Evolutionary conservation across 2,113 vertebrate species (phyloP).

Genomic region (Phyllopteryx taeniolatus): DNA sequence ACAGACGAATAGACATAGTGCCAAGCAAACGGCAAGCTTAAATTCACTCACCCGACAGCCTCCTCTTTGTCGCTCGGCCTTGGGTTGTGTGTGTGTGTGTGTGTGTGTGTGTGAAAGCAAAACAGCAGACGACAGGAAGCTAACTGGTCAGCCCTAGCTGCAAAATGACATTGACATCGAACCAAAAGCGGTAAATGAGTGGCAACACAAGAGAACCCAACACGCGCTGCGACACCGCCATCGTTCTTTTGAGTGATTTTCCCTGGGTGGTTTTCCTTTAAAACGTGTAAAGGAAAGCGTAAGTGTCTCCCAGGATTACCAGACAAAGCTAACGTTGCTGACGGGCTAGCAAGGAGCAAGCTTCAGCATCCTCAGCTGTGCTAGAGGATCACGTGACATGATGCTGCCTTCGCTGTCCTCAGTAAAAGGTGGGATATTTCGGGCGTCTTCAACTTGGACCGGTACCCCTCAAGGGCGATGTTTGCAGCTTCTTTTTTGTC

Average conservation of each 20-base stretch:
- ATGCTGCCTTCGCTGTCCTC: conserved; percentile 31
- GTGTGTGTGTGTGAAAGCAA: conserved; percentile 4
- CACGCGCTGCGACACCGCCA: conserved; percentile 39
- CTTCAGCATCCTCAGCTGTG: conserved; percentile 64
- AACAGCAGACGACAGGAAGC: conserved; percentile 31
- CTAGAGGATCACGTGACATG: conserved; percentile 53
- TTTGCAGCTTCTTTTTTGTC: not conserved
- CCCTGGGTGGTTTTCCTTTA: not conserved
- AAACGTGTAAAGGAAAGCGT: conserved; percentile 8
- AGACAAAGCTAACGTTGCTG: conserved; percentile 56
- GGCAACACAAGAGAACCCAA: conserved; percentile 12
- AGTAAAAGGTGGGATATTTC: not conserved
- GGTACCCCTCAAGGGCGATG: not conserved
- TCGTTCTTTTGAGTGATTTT: conserved; percentile 7
- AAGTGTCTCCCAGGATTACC: conserved; percentile 26
- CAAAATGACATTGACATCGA: conserved; percentile 53
- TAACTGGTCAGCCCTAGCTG: conserved; percentile 50
- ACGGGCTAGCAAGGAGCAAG: conserved; percentile 51
- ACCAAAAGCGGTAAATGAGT: conserved; percentile 19
- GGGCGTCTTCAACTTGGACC: not conserved
- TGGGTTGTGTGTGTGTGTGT: conserved; percentile 28
- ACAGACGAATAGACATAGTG: not conserved
- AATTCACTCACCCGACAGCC: conserved; percentile 56
- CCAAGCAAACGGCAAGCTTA: conserved; percentile 3
- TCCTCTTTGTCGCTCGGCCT: conserved; percentile 45